Evolutionary conservation across 2,797 vertebrate species (phyloP).

Genomic region (Danio tinwini): DNA sequence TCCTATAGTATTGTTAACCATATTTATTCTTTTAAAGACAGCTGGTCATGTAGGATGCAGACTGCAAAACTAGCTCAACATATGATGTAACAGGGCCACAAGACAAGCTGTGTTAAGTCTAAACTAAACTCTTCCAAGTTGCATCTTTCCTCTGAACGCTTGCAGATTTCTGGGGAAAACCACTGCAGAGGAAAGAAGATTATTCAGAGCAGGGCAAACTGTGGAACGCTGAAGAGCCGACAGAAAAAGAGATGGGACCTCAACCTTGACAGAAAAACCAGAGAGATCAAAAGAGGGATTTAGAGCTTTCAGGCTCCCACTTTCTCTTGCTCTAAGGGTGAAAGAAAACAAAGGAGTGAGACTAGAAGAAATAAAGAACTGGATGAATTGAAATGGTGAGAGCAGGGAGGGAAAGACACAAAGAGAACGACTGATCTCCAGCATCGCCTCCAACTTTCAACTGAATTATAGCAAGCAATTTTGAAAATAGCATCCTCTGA

Average conservation of each 20-base stretch:
- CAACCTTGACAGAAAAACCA: slow-evolving; percentile 59
- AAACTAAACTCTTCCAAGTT: neutral
- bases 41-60: neutral
- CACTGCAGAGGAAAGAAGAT: slow-evolving; percentile 49
- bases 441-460: slow-evolving; percentile 6
- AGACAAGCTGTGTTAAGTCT: neutral
- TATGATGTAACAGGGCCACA: neutral
- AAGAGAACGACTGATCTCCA: slow-evolving; percentile 15
- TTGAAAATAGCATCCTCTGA: slow-evolving; percentile 44
- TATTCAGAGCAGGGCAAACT: slow-evolving; percentile 48
- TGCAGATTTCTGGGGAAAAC: slow-evolving; percentile 50
- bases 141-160: slow-evolving; percentile 17
- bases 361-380: slow-evolving; percentile 38
- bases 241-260: slow-evolving; percentile 54
- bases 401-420: neutral
- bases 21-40: neutral
- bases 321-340: slow-evolving; percentile 46
- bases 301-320: slow-evolving; percentile 48
- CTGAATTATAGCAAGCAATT: slow-evolving; percentile 39
- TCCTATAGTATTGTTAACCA: too few species aligned
- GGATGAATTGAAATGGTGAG: slow-evolving; percentile 33
- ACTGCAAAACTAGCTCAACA: neutral
- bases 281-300: slow-evolving; percentile 60
- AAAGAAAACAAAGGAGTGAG: slow-evolving; percentile 45
- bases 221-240: slow-evolving; percentile 42